Conservation (phyloP, 2,113 vertebrate genomes). For the Lepidothrix coronata region DNA sequence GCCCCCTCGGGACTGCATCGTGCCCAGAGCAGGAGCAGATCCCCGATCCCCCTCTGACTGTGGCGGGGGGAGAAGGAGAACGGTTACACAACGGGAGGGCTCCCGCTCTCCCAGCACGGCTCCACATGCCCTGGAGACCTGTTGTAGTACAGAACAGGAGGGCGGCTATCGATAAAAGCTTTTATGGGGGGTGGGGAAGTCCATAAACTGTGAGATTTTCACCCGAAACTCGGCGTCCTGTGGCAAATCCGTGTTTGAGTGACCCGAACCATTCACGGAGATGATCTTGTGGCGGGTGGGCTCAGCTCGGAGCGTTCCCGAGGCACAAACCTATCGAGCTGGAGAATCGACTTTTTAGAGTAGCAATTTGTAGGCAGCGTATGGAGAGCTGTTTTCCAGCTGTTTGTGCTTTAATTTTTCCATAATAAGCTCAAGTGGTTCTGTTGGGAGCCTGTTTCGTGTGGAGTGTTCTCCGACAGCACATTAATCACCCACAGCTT, state of each 20-base stretch:
- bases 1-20: rapidly evolving
- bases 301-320: rapidly evolving
- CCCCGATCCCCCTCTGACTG: neutral
- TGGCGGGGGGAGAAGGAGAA: neutral
- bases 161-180: neutral
- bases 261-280: neutral
- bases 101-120: neutral
- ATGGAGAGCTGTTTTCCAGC: neutral
- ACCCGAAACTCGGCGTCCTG: neutral
- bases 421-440: neutral
- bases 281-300: neutral
- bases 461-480: rapidly evolving
- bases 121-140: neutral
- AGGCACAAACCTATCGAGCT: neutral
- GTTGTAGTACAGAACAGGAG: rapidly evolving
- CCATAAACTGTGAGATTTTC: neutral
- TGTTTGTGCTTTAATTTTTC: neutral
- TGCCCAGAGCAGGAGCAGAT: neutral
- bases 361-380: neutral
- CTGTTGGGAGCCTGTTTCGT: neutral
- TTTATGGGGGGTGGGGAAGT: too few relatives aligned
- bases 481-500: neutral
- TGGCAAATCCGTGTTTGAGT: rapidly evolving
- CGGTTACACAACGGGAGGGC: neutral
- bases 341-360: neutral